Percentiles rank a stretch among this genome's conserved stretches.
Evolutionary conservation across 2,888 invertebrate species (phyloP).

Genomic region (Platynereis dumerilii): DNA sequence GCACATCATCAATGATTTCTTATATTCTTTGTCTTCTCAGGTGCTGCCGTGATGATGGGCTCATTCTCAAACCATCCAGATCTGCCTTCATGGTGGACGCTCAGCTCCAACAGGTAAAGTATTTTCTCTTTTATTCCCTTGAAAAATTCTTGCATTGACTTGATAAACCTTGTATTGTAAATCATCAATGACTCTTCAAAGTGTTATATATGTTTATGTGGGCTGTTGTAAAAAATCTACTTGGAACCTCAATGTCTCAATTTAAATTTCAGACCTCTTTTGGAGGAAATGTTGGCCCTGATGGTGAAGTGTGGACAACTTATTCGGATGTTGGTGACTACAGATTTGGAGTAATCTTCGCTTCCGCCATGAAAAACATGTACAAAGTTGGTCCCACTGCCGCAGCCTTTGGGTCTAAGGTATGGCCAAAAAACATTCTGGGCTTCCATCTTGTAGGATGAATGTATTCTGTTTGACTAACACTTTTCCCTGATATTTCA

Average conservation of each 20-base stretch:
- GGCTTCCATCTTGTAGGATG: no score
- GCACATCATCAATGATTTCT: no score
- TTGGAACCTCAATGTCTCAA: background rate
- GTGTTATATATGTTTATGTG: no score
- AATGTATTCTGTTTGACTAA: no score
- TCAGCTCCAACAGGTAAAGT: conserved; percentile 42
- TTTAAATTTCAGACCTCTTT: conserved; percentile 30
- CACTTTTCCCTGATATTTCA: no score
- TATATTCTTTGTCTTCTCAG: conserved; percentile 7
- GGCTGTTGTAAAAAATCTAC: no score
- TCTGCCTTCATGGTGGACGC: conserved; percentile 44
- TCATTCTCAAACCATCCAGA: conserved; percentile 40
- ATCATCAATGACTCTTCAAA: no score
- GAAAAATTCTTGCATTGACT: no score
- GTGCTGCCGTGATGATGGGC: conserved; percentile 36
- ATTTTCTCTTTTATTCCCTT: no score
- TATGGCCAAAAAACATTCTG: conserved; percentile 4
- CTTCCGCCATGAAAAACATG: conserved; percentile 20
- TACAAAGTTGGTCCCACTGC: conserved; percentile 9
- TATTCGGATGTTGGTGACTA: conserved; percentile 24
- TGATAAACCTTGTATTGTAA: no score
- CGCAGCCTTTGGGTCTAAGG: conserved; percentile 14
- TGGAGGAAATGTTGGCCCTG: conserved; percentile 32
- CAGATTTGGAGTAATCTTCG: conserved; percentile 32
- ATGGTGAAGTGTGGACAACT: conserved; percentile 36